Base-by-base conservation (phyloP, 2,113 vertebrate species). In the Thomomys bottae region DNA sequence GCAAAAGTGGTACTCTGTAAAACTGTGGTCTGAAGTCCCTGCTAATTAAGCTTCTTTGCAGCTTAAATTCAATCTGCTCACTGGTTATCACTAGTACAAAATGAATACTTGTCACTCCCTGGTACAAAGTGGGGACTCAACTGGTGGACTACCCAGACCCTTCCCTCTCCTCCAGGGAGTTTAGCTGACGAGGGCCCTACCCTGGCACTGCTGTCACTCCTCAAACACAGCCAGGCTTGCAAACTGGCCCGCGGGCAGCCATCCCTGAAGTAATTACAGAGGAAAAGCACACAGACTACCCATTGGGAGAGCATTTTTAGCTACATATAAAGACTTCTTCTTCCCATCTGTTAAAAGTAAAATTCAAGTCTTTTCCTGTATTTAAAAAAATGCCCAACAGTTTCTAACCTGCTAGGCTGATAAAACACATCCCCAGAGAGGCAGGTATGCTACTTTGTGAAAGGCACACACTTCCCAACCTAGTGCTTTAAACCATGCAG, bases 381-480 rank as follows among this genome's bases (percentile, higher is more conserved):
- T 40, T 34, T n/a, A n/a, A 34, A 71, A 73, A 84, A 91, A 86
- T 66, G 26, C 80, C 68, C 28, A 61, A 70, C n/a, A 72, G 24
- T 84, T 87, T 91, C 59, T 61, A 93, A 78, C 90, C 78, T 66
- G 68, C 45, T 84, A 34, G 38, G 15, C 42, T 80, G 80, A 32
- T 36, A 64, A 91, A 71, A 81, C 24, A n/a, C 12, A 32, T 66
- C 64, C 64, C 76, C 20, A 68, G 83, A 40, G 90, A 68, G 23
- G 45, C 75, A 70, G 57, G 21, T 38, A 49, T 12, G 45, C 57
- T 94, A 32, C 20, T 63, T 30, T 77, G 79, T 87, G n/a, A 89
- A 67, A 70, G 21, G 85, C 8, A 70, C 36, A 57, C 66, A 36
- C 9, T 75, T 42, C 80, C 88, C 81, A 87, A 68, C 40, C 59